A percentile compares a stretch with the other conserved stretches of the same genome.
Conservation (phyloP, 2,888 invertebrate species). For the Palloptera scutellata region DNA sequence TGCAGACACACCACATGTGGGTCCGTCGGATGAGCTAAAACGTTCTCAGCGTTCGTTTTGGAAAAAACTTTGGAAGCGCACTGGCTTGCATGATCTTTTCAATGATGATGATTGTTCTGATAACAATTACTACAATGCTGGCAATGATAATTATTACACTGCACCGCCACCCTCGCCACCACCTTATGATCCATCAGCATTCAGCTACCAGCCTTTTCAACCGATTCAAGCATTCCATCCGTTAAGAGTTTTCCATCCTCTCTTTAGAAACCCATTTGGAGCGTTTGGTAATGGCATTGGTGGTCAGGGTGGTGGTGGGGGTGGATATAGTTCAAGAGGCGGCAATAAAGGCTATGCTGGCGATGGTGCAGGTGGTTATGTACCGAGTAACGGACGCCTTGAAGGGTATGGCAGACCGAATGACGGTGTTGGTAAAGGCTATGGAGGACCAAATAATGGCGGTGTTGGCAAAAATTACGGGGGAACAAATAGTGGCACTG, state of each 20-base stretch:
- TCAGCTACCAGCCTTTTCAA: conserved; percentile 6
- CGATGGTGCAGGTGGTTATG: conserved; percentile 22
- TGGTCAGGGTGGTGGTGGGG: background rate
- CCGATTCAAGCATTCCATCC: conserved; percentile 24
- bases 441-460: background rate
- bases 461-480: background rate
- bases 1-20: background rate
- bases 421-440: background rate
- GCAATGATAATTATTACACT: conserved; percentile 6
- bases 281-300: too few species aligned
- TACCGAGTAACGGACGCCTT: background rate
- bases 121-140: conserved; percentile 12
- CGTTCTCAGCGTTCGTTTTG: conserved; percentile 18
- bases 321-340: conserved; percentile 16
- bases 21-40: conserved; percentile 3
- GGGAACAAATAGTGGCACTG: background rate
- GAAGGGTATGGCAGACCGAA: background rate
- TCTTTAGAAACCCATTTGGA: background rate
- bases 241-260: conserved; percentile 3
- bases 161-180: background rate
- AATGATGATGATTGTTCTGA: conserved; percentile 11
- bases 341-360: conserved; percentile 12
- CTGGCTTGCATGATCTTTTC: conserved; percentile 11
- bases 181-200: background rate
- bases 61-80: conserved; percentile 15